Base-by-base conservation (phyloP, 2,113 vertebrate species). In the Scomber japonicus region DNA sequence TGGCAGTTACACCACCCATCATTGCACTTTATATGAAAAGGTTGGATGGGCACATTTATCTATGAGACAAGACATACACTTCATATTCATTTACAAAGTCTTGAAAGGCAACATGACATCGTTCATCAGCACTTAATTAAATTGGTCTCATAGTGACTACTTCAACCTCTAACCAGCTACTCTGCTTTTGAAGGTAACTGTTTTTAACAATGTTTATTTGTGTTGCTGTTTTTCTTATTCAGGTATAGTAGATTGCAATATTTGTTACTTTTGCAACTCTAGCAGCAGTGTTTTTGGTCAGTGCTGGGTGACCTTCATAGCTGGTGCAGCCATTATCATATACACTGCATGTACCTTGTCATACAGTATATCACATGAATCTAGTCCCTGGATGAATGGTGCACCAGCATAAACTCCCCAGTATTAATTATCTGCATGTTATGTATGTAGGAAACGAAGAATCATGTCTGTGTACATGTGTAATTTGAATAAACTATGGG, bases 251-350 rank as follows among this genome's bases (percentile, higher is more conserved):
- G 35, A 40, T 9, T 40, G 35, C 35, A 40, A 40, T 40, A 40
- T 40, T 40, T 51, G 5, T 30, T 15, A 16, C 30, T 17, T 48
- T 31, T 19, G 17, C 17, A 17, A 53, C 51, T 83, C 1, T 30
- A 54, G 55, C 46, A 19, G 14, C 14, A 24, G 13, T 44, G 16
- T 16, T 40, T 3, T 49, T 54, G 49, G 40, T 35, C 11, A 46
- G 2, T 61, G 49, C 10, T 16, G 21, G 3, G 2, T n/a, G 48
- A 24, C 56, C 54, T 69, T 70, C 31, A 69, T 15, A 15, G 1
- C 46, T 60, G 65, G 3, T 57, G 13, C 60, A 62, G 53, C 24
- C 44, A 55, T 56, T 51, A 54, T 50, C 35, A 35, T 67, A 69
- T 45, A 54, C 0, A 21, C 14, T 61, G 46, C 54, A 68, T 61